Evolutionary conservation across 2,797 vertebrate genomes (phyloP), one percentile per base, ranked within the genome.

Genomic region (Cirrhinus molitorella): DNA sequence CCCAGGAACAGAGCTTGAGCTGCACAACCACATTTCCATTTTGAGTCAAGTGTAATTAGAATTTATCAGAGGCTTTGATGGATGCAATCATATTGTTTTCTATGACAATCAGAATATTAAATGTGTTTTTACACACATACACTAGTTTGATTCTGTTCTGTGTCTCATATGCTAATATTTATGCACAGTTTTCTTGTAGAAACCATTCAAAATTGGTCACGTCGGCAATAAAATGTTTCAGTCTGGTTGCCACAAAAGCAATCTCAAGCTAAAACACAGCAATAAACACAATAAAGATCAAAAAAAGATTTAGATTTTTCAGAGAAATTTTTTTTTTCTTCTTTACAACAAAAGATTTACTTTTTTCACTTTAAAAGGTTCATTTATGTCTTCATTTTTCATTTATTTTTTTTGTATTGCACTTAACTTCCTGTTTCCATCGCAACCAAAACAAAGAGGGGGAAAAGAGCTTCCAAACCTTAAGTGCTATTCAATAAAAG

Each of bases 361-460:
- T 71, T 68, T 71, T 68, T 37, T 23, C 5, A 14, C 73, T 77
- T 74, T 37, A 85, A 75, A 68, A 75, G 53, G 16, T 67, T 55
- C n/a, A 77, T 92, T 90, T 87, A 89, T 91, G 83, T 55, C 23
- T 80, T 77, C 34, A 55, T 43, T 12, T 81, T 79, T 59, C 14
- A 19, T 90, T 89, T 78, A 77, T 86, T 88, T 91, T 88, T 91
- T 90, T 91, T 91, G 91, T 88, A 93, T 95, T 91, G 91, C 90
- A 91, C 88, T 92, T 93, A 86, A 91, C 91, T 92, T 91, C 87
- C 92, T 91, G 94, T 95, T 95, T 94, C 94, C 92, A 94, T 95
- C 93, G 92, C 93, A 93, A 95, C 94, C 89, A 83, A 87, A 87
- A 88, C 83, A 86, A 91, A 88, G 85, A 75, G 91, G 88, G 4